Conservation (phyloP, 2,797 vertebrate species). For the Bufotes viridis region DNA sequence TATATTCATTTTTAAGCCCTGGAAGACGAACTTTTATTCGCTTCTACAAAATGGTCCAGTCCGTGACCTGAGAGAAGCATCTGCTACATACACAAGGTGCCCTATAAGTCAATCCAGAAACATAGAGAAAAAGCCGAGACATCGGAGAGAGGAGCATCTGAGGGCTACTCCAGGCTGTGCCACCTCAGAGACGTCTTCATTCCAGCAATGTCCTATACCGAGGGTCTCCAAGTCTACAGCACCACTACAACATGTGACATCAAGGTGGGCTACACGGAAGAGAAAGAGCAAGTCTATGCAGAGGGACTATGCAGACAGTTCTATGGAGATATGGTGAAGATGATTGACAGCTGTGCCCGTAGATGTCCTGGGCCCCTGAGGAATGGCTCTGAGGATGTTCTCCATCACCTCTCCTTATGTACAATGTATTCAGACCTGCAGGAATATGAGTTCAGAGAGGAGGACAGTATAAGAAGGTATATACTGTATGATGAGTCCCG, state of each 20-base stretch:
- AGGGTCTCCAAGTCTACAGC: conserved; percentile 73
- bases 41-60: not conserved
- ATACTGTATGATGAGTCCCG: conserved; percentile 68
- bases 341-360: conserved; percentile 65
- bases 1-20: conserved; percentile 3
- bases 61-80: conserved; percentile 67
- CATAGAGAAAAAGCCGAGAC: conserved; percentile 41
- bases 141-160: not conserved
- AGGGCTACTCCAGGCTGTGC: conserved; percentile 65
- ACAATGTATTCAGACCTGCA: conserved; percentile 70
- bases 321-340: conserved; percentile 70
- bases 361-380: not conserved
- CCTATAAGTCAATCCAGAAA: conserved; percentile 60
- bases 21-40: conserved; percentile 40
- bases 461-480: conserved; percentile 73
- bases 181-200: conserved; percentile 76
- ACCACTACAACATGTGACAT: conserved; percentile 69
- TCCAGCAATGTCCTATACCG: conserved; percentile 69
- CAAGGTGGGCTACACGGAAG: conserved; percentile 71
- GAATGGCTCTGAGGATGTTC: conserved; percentile 63
- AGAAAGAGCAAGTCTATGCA: conserved; percentile 70
- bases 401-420: conserved; percentile 74
- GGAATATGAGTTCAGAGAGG: conserved; percentile 69
- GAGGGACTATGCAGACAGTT: conserved; percentile 77
- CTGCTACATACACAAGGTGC: conserved; percentile 78